Base-by-base conservation (phyloP, 2,113 vertebrate species). In the Azemiops feae region DNA sequence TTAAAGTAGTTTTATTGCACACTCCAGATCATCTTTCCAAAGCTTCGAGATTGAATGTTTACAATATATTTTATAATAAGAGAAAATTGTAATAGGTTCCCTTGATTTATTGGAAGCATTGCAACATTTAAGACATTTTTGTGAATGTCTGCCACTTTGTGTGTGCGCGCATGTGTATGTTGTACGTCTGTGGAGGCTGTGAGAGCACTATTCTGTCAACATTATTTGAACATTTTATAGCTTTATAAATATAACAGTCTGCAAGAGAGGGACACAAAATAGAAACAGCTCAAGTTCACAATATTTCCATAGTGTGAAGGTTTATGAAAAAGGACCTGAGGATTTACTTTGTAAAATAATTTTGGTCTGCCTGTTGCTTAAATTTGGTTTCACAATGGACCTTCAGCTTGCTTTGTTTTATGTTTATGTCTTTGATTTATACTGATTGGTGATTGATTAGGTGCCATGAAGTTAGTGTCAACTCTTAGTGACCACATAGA, bases 31-130 rank as follows among this genome's bases (percentile, higher is more conserved):
- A 18, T 95, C 57, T 95, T 92, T 58, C 93, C 58, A 95, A 95
- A 94, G 93, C 95, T 47, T 95, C 94, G 94, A 22, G 94, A 92
- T 89, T 93, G 92, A 97, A 93, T 27, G 39, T 91, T 27, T 0
- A 0, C 39, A 87, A 91, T 92, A 91, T 93, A 14, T 95, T 90
- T 97, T 96, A 94, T 0, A 58, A 30, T 6, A 91, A 85, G 92
- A 93, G 91, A 89, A 95, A 95, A 95, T 95, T 89, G 92, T 90
- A 60, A 92, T 0, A 0, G 6, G 1, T 30, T 95, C 47, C 39
- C 87, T 88, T 6, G 39, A 39, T 45, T 55, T 10, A 23, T 52
- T 74, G 25, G 50, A 39, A 55, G 69, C n/a, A 47, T 88, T 81
- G 43, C 20, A 18, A 86, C 81, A 89, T 89, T 91, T 85, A 34